These are phyloP conservation scores for Himalopsyche japonica DNA, from an alignment of 2,888 invertebrate genomes.

Conservation along the genomic window DNA sequence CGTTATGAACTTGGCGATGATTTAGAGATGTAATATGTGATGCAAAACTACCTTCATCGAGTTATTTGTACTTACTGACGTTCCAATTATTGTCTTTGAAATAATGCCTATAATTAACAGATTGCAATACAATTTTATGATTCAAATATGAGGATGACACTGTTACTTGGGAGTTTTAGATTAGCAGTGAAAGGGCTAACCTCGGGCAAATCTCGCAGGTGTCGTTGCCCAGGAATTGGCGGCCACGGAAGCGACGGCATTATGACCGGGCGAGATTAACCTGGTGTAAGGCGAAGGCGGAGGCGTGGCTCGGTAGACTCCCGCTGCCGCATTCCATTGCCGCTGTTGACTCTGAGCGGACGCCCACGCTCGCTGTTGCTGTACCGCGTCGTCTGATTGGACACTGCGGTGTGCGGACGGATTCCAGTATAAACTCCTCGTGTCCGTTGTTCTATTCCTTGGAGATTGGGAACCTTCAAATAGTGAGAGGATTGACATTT, in stretches of 20 bases:
- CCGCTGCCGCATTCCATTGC: background rate
- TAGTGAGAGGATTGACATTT: no score
- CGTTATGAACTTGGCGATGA: no score
- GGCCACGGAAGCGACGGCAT: background rate
- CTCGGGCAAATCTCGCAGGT: background rate
- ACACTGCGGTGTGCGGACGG: constrained; percentile 13
- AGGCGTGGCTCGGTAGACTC: background rate
- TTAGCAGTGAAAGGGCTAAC: no score
- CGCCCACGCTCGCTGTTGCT: background rate
- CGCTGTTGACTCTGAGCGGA: background rate
- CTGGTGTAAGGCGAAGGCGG: constrained; percentile 27
- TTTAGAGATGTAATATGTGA: no score
- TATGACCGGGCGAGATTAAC: constrained; percentile 20
- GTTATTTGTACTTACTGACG: no score
- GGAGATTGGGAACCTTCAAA: constrained; percentile 25
- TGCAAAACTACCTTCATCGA: no score
- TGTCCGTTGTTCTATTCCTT: constrained; percentile 13
- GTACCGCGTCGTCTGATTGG: constrained; percentile 30
- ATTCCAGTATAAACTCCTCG: background rate
- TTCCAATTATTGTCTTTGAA: no score
- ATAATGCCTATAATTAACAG: no score
- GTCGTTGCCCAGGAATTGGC: background rate
- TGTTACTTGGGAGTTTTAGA: no score
- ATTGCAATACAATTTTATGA: no score
- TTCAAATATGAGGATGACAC: no score